Conservation (phyloP, 1,140 invertebrate genomes). For the Meteorus sp. region DNA sequence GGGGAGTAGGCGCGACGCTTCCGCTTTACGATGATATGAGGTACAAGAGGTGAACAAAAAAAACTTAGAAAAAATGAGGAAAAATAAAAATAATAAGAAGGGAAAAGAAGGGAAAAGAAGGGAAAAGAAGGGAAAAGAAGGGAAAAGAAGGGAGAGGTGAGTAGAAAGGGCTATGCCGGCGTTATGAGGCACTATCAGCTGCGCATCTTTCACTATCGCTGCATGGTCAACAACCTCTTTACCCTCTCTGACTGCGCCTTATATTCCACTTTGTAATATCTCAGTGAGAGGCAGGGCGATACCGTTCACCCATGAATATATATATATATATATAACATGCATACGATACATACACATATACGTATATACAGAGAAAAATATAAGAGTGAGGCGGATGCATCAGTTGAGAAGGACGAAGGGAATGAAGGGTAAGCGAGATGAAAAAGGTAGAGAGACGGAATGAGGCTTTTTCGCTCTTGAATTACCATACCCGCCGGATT, state of each 20-base stretch:
- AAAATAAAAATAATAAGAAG: slow-evolving; percentile 2
- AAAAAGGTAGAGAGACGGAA: background rate
- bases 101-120: slow-evolving; percentile 22
- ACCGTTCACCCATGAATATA: slow-evolving; percentile 27
- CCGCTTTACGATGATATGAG: too few relatives aligned
- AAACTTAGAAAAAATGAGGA: background rate
- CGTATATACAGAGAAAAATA: too few relatives aligned
- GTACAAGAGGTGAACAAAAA: background rate
- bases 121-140: slow-evolving; percentile 1
- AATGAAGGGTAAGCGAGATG: background rate
- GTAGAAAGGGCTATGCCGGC: slow-evolving; percentile 17
- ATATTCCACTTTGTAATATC: slow-evolving; percentile 32
- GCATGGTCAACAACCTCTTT: slow-evolving; percentile 46
- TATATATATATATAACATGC: too few relatives aligned
- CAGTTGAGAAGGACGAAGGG: background rate
- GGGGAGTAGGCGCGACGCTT: slow-evolving; percentile 13
- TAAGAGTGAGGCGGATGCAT: too few relatives aligned
- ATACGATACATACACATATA: too few relatives aligned
- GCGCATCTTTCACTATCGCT: slow-evolving; percentile 39
- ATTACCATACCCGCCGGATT: slow-evolving; percentile 55
- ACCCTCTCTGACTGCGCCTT: slow-evolving; percentile 29
- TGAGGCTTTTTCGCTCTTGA: slow-evolving; percentile 32
- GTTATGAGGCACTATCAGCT: slow-evolving; percentile 38
- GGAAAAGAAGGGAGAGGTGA: background rate
- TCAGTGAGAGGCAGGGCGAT: slow-evolving; percentile 22